Percentiles rank a stretch among this genome's conserved stretches.
phyloP scores from a whole-genome alignment of 2,888 invertebrate species.

The Apodemia mormo region DNA sequence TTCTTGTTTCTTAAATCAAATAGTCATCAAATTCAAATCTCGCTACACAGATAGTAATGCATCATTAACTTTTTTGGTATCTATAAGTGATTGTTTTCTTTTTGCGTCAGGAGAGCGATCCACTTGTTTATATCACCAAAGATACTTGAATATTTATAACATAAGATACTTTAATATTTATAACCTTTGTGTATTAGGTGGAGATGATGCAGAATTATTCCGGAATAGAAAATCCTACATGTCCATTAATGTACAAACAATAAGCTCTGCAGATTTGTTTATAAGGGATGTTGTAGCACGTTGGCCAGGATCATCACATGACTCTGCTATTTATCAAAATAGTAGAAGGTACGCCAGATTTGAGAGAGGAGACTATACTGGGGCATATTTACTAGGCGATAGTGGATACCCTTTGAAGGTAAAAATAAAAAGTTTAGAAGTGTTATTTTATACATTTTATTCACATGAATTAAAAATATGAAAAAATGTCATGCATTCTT shows the following conservation, averaged over 20 bases:
- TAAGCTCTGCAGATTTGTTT: too few species aligned
- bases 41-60: too few species aligned
- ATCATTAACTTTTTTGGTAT: too few species aligned
- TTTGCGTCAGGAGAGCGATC: too few species aligned
- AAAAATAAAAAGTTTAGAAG: slow-evolving; percentile 7
- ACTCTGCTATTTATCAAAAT: slow-evolving; percentile 31
- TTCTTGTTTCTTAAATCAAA: too few species aligned
- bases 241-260: too few species aligned
- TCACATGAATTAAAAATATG: slow-evolving; percentile 7
- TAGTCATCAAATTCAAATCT: too few species aligned
- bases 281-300: slow-evolving; percentile 42
- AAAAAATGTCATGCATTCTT: neutral
- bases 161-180: neutral
- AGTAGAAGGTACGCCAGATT: neutral
- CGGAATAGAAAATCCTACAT: too few species aligned
- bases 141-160: neutral
- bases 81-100: too few species aligned
- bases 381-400: slow-evolving; percentile 12
- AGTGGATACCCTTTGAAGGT: slow-evolving; percentile 19
- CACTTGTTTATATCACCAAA: too few species aligned
- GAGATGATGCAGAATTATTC: too few species aligned
- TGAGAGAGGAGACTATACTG: slow-evolving; percentile 7
- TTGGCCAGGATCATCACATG: slow-evolving; percentile 43
- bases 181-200: slow-evolving; percentile 15
- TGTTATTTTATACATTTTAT: neutral